phyloP scores from a whole-genome alignment of 2,888 invertebrate genomes.

The Rotaria magnacalcarata region DNA sequence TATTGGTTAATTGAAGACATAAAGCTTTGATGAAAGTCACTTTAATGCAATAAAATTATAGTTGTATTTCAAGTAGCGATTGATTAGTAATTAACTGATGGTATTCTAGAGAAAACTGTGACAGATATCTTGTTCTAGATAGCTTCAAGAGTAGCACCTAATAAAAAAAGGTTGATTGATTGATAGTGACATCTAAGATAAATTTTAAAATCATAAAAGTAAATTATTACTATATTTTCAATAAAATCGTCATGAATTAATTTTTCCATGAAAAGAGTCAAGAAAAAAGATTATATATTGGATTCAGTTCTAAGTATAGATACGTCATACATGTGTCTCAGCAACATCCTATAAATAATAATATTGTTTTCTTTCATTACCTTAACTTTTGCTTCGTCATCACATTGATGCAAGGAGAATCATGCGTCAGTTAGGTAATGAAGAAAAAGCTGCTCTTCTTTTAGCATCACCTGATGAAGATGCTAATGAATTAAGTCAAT shows the following conservation, averaged over 20 bases:
- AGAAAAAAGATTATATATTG: neutral
- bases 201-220: neutral
- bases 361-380: neutral
- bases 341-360: neutral
- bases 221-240: neutral
- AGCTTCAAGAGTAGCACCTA: too few relatives aligned
- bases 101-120: too few relatives aligned
- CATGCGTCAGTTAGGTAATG: neutral
- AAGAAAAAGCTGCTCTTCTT: conserved; percentile 13
- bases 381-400: neutral
- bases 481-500: neutral
- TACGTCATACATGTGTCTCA: neutral
- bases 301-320: neutral
- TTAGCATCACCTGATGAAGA: neutral
- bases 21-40: too few relatives aligned
- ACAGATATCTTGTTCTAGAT: too few relatives aligned
- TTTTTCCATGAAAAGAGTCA: neutral
- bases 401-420: neutral
- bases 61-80: too few relatives aligned
- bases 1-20: too few relatives aligned
- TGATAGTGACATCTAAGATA: neutral
- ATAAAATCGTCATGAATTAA: neutral
- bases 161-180: too few relatives aligned
- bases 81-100: too few relatives aligned
- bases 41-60: too few relatives aligned